These are phyloP conservation scores for Telmatochromis sp. DNA, from an alignment of 2,113 vertebrate genomes.

Conservation along the genomic window DNA sequence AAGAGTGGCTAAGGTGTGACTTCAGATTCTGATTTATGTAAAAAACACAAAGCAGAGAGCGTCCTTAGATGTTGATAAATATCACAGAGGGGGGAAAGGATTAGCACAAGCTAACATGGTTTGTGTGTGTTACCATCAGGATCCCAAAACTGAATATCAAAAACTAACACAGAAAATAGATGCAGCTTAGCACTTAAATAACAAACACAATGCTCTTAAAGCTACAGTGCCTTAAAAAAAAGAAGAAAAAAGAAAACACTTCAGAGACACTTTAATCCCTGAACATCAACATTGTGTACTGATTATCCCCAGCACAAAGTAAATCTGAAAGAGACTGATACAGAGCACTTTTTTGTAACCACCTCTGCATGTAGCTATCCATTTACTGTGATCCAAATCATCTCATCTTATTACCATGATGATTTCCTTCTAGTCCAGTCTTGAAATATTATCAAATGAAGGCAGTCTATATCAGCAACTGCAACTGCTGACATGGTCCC, in stretches of 20 bases:
- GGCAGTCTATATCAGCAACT: not conserved
- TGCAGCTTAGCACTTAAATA: not conserved
- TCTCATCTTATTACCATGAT: not conserved
- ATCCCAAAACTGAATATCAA: not conserved
- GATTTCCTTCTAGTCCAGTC: not conserved
- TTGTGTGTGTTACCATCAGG: not conserved
- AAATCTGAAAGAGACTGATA: not conserved
- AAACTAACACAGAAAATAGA: not conserved
- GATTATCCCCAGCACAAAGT: not conserved
- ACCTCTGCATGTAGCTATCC: not conserved
- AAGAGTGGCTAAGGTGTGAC: not conserved
- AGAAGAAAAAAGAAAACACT: not conserved
- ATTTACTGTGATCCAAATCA: not conserved
- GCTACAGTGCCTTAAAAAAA: not conserved
- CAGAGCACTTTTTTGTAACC: not conserved
- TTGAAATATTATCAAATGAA: not conserved
- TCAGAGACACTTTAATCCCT: not conserved
- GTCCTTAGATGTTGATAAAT: not conserved
- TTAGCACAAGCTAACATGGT: not conserved
- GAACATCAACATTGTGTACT: not conserved
- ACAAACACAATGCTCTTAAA: not conserved
- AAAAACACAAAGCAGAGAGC: not conserved
- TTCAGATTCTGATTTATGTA: not conserved
- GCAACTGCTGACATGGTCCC: constrained; percentile 6
- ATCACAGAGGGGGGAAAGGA: not conserved